These are phyloP conservation scores for Heteractis magnifica DNA, from an alignment of 92 coral and sea anemone species.

Conservation along the genomic window DNA sequence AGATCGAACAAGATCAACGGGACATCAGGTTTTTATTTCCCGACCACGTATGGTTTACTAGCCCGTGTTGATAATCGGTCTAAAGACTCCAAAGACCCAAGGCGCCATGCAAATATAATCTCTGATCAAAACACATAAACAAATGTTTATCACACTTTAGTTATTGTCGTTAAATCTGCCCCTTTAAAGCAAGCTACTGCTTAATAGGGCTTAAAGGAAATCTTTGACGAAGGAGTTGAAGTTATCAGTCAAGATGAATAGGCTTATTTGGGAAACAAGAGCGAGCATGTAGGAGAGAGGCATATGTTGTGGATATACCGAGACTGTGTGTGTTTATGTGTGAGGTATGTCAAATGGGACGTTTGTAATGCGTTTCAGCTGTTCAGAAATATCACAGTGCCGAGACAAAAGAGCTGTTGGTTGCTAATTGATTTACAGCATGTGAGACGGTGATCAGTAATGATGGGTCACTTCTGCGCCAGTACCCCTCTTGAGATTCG, in stretches of 20 bases:
- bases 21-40: slow-evolving; percentile 33
- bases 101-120: slow-evolving; percentile 14
- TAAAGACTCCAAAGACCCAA: neutral
- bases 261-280: neutral
- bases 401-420: slow-evolving; percentile 9
- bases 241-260: neutral
- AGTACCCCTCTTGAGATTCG: neutral
- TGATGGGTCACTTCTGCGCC: slow-evolving; percentile 3
- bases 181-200: neutral
- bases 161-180: neutral
- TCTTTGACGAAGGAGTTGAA: neutral
- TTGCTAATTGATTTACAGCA: slow-evolving; percentile 29
- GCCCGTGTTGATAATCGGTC: slow-evolving; percentile 13
- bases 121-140: slow-evolving; percentile 4
- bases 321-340: neutral
- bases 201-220: neutral
- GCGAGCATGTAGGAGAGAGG: neutral
- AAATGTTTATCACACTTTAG: neutral
- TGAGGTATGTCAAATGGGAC: neutral
- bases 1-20: slow-evolving; percentile 11
- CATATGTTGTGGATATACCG: neutral
- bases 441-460: slow-evolving; percentile 16
- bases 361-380: slow-evolving; percentile 23
- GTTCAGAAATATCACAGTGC: slow-evolving; percentile 18
- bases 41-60: slow-evolving; percentile 18